phyloP scores from a whole-genome alignment of 2,888 invertebrate genomes.

The Drosophila imparisetae region DNA sequence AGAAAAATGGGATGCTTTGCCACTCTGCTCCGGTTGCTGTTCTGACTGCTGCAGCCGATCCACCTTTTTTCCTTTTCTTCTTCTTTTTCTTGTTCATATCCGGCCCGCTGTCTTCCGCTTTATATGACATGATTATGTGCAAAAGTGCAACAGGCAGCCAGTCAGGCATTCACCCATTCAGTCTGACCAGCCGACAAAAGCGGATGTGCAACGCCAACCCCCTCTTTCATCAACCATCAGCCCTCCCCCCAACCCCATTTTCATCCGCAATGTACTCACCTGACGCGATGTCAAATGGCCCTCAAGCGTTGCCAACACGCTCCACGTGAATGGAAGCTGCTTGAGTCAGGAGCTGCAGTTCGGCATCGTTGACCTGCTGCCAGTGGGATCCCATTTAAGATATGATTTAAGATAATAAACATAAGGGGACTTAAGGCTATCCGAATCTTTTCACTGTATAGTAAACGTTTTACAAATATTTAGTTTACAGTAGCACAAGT shows the following conservation, averaged over 20 bases:
- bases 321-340: slow-evolving; percentile 13
- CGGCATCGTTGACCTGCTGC: slow-evolving; percentile 58
- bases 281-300: slow-evolving; percentile 53
- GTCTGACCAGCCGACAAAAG: slow-evolving; percentile 14
- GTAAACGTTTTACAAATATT: background rate
- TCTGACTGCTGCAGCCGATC: slow-evolving; percentile 2
- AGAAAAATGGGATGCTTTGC: slow-evolving; percentile 30
- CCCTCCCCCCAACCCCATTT: background rate
- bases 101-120: slow-evolving; percentile 69
- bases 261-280: slow-evolving; percentile 16
- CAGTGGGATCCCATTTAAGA: slow-evolving; percentile 10
- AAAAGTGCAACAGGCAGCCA: slow-evolving; percentile 74
- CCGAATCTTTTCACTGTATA: background rate
- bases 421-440: background rate
- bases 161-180: slow-evolving; percentile 21
- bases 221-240: background rate
- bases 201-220: slow-evolving; percentile 9
- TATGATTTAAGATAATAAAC: slow-evolving; percentile 5
- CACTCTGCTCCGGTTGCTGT: background rate
- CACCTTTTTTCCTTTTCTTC: background rate
- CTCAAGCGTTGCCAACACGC: slow-evolving; percentile 34
- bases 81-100: slow-evolving; percentile 56
- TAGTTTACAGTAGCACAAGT: background rate
- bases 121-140: slow-evolving; percentile 81
- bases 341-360: slow-evolving; percentile 44